These are phyloP conservation scores for Tinea pellionella DNA, from an alignment of 2,888 invertebrate species.

Conservation along the genomic window DNA sequence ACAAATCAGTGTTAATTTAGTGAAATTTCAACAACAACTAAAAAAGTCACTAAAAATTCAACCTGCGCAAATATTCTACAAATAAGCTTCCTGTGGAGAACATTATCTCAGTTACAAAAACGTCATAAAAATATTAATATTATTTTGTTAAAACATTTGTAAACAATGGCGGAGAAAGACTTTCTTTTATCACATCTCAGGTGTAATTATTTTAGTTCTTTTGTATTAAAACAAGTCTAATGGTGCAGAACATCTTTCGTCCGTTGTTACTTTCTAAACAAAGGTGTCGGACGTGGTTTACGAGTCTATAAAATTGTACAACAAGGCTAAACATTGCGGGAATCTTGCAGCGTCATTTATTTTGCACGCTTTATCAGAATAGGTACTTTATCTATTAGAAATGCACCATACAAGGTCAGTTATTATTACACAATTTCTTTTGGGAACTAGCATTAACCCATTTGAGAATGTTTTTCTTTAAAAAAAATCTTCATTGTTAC, in stretches of 20 bases:
- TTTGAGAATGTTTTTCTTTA: slow-evolving; percentile 28
- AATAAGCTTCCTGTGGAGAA: background rate
- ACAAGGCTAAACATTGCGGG: slow-evolving; percentile 65
- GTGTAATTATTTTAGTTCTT: slow-evolving; percentile 50
- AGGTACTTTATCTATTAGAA: slow-evolving; percentile 22
- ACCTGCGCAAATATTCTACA: slow-evolving; percentile 1
- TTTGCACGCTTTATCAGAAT: slow-evolving; percentile 25
- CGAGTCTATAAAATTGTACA: slow-evolving; percentile 53
- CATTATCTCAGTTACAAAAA: slow-evolving; percentile 4
- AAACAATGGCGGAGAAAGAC: slow-evolving; percentile 54
- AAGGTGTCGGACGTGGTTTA: slow-evolving; percentile 65
- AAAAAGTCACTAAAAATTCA: background rate
- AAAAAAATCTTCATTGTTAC: slow-evolving; percentile 41
- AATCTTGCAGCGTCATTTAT: slow-evolving; percentile 31
- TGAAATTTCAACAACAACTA: slow-evolving; percentile 4
- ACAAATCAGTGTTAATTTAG: background rate
- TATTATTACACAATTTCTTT: background rate
- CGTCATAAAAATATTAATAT: slow-evolving; percentile 23
- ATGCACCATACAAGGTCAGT: background rate
- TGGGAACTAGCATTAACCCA: slow-evolving; percentile 34
- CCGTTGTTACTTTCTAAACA: slow-evolving; percentile 44
- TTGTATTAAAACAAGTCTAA: slow-evolving; percentile 52
- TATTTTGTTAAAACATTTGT: slow-evolving; percentile 36
- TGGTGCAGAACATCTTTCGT: slow-evolving; percentile 48
- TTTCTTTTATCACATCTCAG: slow-evolving; percentile 48